Conservation (phyloP, 2,113 vertebrate species). For the Grantiella picta region DNA sequence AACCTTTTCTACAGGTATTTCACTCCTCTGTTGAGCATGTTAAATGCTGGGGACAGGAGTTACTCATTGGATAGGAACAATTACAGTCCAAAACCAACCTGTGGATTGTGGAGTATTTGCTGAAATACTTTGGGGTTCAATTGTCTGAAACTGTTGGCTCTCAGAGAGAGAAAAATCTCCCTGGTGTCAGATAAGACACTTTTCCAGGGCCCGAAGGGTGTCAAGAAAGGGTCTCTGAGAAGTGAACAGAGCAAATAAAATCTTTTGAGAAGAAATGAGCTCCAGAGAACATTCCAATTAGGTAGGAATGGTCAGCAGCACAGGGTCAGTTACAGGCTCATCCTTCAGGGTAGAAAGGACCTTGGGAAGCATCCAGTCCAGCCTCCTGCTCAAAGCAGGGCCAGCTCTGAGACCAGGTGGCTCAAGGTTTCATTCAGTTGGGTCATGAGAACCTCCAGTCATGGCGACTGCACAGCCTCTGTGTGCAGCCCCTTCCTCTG, state of each 20-base stretch:
- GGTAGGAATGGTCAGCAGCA: background rate
- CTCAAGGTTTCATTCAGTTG: background rate
- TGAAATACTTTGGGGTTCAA: background rate
- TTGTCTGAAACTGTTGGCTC: background rate
- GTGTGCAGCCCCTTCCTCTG: background rate
- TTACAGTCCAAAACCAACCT: background rate
- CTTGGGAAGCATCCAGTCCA: background rate
- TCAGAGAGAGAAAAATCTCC: background rate
- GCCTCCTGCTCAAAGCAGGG: background rate
- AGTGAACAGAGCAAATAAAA: background rate
- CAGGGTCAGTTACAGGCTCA: background rate
- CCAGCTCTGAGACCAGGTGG: background rate
- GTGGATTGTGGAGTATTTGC: background rate
- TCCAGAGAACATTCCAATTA: background rate
- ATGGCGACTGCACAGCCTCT: background rate
- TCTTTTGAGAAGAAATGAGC: background rate
- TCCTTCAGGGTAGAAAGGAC: background rate
- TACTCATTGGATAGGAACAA: background rate
- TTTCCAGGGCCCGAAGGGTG: background rate
- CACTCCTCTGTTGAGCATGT: background rate
- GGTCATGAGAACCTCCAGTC: background rate
- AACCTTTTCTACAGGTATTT: background rate
- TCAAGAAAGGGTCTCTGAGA: background rate
- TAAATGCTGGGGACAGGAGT: background rate
- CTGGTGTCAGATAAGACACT: background rate